phyloP scores from a whole-genome alignment of 2,113 vertebrate species.

The Camelus dromedarius region DNA sequence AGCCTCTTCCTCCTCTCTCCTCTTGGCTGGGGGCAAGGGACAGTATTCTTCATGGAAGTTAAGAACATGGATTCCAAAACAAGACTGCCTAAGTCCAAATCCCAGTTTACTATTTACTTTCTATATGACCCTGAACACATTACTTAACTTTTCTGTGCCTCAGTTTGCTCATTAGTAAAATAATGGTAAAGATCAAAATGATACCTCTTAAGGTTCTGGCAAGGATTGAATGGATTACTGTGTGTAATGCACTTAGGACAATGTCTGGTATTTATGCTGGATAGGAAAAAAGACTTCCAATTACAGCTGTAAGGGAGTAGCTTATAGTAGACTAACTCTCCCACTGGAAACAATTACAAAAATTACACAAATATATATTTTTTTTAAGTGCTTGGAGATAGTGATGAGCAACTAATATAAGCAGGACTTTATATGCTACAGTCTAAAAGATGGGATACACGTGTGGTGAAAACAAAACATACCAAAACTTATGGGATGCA shows the following conservation, averaged over 20 bases:
- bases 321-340: neutral
- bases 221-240: neutral
- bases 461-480: neutral
- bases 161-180: conserved; percentile 1
- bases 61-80: neutral
- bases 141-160: neutral
- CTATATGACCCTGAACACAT: neutral
- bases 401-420: neutral
- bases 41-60: neutral
- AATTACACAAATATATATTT: neutral
- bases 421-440: neutral
- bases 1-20: neutral
- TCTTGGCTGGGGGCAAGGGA: neutral
- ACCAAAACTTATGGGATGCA: neutral
- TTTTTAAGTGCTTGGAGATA: neutral
- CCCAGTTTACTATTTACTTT: neutral
- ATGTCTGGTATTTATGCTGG: neutral
- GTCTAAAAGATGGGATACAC: neutral
- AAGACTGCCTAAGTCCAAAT: neutral
- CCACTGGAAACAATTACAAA: neutral
- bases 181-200: conserved; percentile 32
- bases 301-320: neutral
- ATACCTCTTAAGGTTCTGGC: neutral
- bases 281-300: neutral
- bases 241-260: neutral